Evolutionary conservation across 1,140 invertebrate genomes (phyloP).

Genomic region (Caenorhabditis remanei): DNA sequence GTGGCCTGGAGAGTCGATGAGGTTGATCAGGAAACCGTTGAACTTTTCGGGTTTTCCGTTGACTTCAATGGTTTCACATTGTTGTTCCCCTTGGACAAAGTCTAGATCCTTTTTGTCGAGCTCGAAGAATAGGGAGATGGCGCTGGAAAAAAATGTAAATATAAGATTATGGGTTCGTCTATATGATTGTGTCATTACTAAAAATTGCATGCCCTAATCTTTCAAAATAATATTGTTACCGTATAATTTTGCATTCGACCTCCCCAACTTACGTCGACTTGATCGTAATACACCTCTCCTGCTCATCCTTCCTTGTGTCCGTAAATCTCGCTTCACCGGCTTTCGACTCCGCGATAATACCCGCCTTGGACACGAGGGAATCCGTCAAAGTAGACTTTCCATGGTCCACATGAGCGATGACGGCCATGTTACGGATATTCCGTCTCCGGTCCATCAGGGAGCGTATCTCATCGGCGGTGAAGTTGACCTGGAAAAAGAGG

Average conservation of each 20-base stretch:
- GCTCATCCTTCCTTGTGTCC: conserved; percentile 98
- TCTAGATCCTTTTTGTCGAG: conserved; percentile 87
- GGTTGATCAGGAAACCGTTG: conserved; percentile 97
- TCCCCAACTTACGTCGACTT: conserved; percentile 91
- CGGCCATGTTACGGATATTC: conserved; percentile 99
- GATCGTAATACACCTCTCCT: conserved; percentile 99
- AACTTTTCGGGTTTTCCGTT: conserved; percentile 86
- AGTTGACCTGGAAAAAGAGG: conserved; percentile 92
- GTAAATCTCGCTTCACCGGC: conserved; percentile 99
- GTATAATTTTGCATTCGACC: conserved; percentile 12
- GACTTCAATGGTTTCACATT: conserved; percentile 53
- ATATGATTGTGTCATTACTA: no score
- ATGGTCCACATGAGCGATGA: conserved; percentile 99
- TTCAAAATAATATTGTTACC: background rate
- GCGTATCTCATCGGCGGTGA: conserved; percentile 99
- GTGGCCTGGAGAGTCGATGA: conserved; percentile 98
- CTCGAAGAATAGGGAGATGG: conserved; percentile 98
- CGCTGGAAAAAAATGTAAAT: conserved; percentile 81
- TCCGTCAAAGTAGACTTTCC: conserved; percentile 98
- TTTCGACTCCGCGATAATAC: conserved; percentile 97
- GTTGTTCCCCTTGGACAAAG: conserved; percentile 81
- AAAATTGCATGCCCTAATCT: no score
- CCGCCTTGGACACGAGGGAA: conserved; percentile 98
- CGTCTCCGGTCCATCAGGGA: conserved; percentile 98
- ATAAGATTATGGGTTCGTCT: no score